A percentile compares a stretch with the other conserved stretches of the same genome.
Conservation (phyloP, 1,140 invertebrate genomes). For the Phenacoccus solenopsis region DNA sequence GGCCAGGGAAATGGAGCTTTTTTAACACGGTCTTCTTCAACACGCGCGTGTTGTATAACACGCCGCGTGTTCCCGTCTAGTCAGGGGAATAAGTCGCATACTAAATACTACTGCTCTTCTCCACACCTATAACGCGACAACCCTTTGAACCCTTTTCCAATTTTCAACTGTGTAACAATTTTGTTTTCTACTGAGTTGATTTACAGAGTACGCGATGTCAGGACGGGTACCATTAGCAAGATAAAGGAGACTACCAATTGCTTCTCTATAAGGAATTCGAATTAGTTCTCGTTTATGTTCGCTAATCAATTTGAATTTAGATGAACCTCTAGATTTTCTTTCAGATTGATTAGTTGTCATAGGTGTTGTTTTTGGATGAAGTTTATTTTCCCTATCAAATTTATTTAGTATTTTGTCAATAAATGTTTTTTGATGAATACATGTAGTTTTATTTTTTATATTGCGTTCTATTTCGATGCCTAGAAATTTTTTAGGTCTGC, state of each 20-base stretch:
- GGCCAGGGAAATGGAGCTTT: too few relatives aligned
- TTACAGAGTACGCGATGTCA: constrained; percentile 32
- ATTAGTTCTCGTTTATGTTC: too few relatives aligned
- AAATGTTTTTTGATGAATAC: not conserved
- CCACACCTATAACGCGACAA: too few relatives aligned
- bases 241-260: constrained; percentile 31
- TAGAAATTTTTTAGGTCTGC: not conserved
- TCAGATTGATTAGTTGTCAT: not conserved
- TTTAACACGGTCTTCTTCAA: too few relatives aligned
- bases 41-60: too few relatives aligned
- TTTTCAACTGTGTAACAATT: constrained; percentile 10
- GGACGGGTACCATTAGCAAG: constrained; percentile 29
- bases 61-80: too few relatives aligned
- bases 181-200: constrained; percentile 22
- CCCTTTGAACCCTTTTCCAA: constrained; percentile 18
- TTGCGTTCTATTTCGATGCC: not conserved
- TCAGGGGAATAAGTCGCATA: too few relatives aligned
- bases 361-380: constrained; percentile 14
- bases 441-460: constrained; percentile 13
- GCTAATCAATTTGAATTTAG: too few relatives aligned
- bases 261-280: constrained; percentile 26
- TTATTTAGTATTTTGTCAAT: not conserved
- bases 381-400: not conserved
- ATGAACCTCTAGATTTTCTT: too few relatives aligned
- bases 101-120: too few relatives aligned